Percentiles rank a stretch among this genome's conserved stretches.
Conservation (phyloP, 1,140 invertebrate genomes). For the Daktulosphaira vitifoliae region DNA sequence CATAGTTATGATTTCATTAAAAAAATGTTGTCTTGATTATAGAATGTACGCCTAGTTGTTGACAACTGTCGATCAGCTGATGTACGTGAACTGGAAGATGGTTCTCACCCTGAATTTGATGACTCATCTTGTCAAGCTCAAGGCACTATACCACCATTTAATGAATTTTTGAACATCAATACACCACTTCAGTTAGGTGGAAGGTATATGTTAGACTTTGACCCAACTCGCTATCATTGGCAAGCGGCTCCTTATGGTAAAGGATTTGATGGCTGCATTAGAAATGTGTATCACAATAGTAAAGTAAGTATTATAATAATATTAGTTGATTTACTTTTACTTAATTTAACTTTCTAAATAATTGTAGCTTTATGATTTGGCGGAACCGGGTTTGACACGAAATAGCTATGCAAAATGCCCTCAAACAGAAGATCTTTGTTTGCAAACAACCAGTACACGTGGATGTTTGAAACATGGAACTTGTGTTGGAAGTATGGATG, state of each 20-base stretch:
- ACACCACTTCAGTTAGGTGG: constrained; percentile 89
- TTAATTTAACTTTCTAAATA: background rate
- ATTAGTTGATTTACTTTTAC: background rate
- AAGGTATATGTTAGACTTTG: constrained; percentile 73
- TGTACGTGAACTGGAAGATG: constrained; percentile 78
- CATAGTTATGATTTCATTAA: too few relatives aligned
- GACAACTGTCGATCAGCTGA: constrained; percentile 83
- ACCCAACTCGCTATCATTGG: constrained; percentile 76
- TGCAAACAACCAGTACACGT: constrained; percentile 65
- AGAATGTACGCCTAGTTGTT: constrained; percentile 78
- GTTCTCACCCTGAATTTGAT: constrained; percentile 74
- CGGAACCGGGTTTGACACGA: constrained; percentile 71
- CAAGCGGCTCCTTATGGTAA: constrained; percentile 76
- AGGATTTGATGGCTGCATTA: constrained; percentile 89
- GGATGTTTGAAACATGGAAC: constrained; percentile 88
- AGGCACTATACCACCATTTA: constrained; percentile 84
- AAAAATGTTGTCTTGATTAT: constrained; percentile 24
- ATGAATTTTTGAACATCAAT: constrained; percentile 94
- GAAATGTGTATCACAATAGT: constrained; percentile 91
- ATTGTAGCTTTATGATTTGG: constrained; percentile 72
- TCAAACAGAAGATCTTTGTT: constrained; percentile 80
- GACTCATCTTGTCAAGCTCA: constrained; percentile 78
- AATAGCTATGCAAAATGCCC: constrained; percentile 80
- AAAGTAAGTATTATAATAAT: constrained; percentile 49
- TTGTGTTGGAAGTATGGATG: constrained; percentile 81